Evolutionary conservation across 1,140 invertebrate genomes (phyloP), one percentile per base, ranked within the genome.

Genomic region (Trachelipus rathkii): DNA sequence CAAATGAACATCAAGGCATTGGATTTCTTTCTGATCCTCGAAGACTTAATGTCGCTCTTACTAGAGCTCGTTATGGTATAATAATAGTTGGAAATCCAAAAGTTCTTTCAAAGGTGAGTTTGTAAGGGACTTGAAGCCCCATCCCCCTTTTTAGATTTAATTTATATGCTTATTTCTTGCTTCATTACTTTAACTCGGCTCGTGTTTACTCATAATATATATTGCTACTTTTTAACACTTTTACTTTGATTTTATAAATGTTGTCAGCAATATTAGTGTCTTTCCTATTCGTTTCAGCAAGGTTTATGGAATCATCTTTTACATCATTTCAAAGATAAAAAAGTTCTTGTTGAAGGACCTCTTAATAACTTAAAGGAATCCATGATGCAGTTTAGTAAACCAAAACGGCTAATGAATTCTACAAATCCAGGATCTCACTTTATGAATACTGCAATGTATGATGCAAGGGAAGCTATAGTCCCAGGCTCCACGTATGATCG

Each of bases 41-140:
- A 7, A 91, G 98, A 77, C 87, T 99, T 0, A 99, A 99, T 86
- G 98, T 99, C 0, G 98, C 98, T 0, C 85, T 99, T 0, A 99
- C 98, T 0, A 89, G 98, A 78, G 95, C 98, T 2, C 98, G 79
- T 53, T 99, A 95, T 86, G 98, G 98, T 15, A 92, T 99, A 24
- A 98, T 99, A 68, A 96, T 99, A 80, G 95, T 99, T 72, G 98
- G 98, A 68, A 99, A 99, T 86, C 97, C 98, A 0, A 99, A 99
- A 86, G 96, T 99, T 10, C 87, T 99, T 0, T 95, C 96, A 0
- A 98, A 98, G 79, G 79, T 80, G 53, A 72, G 44, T 72, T 0
- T 10, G 5, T 11, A 33, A 21, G 1, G 1, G 33, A 6, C 6
- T 33, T 33, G 6, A 33, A 33, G 33, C 33, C 33, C 33, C 33